These are phyloP conservation scores for Holothuria scabra DNA, from an alignment of 53 echinoderm and acorn worm genomes.

Conservation along the genomic window DNA sequence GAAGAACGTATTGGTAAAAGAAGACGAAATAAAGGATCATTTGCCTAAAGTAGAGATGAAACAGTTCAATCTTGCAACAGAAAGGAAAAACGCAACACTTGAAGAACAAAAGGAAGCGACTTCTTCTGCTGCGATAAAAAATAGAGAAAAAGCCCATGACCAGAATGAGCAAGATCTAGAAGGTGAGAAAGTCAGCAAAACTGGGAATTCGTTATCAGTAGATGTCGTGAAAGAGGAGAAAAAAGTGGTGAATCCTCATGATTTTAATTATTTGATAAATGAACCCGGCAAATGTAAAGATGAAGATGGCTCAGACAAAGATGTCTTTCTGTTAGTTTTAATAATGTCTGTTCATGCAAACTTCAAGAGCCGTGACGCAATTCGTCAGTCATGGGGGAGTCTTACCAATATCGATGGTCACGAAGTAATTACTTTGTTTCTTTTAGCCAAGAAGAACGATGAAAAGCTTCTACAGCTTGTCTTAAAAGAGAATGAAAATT, in stretches of 20 bases:
- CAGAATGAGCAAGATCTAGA: no score
- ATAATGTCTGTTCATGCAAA: slow-evolving; percentile 76
- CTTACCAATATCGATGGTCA: slow-evolving; percentile 60
- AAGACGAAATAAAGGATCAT: no score
- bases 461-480: slow-evolving; percentile 67
- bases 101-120: no score
- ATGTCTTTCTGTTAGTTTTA: no score
- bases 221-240: no score
- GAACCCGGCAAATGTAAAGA: slow-evolving; percentile 83
- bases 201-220: no score
- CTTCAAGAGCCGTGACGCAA: slow-evolving; percentile 90
- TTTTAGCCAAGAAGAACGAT: slow-evolving; percentile 78
- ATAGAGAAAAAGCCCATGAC: no score
- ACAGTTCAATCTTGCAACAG: no score
- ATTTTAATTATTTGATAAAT: slow-evolving; percentile 75
- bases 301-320: slow-evolving; percentile 60
- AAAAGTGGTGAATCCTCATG: slow-evolving; percentile 80
- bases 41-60: no score
- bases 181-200: neutral
- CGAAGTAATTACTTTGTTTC: slow-evolving; percentile 74
- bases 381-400: slow-evolving; percentile 91
- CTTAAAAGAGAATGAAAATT: slow-evolving; percentile 70
- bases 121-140: no score
- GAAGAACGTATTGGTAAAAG: no score
- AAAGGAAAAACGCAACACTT: no score